Evolutionary conservation across 2,797 vertebrate species (phyloP).

Genomic region (Ceryle rudis): DNA sequence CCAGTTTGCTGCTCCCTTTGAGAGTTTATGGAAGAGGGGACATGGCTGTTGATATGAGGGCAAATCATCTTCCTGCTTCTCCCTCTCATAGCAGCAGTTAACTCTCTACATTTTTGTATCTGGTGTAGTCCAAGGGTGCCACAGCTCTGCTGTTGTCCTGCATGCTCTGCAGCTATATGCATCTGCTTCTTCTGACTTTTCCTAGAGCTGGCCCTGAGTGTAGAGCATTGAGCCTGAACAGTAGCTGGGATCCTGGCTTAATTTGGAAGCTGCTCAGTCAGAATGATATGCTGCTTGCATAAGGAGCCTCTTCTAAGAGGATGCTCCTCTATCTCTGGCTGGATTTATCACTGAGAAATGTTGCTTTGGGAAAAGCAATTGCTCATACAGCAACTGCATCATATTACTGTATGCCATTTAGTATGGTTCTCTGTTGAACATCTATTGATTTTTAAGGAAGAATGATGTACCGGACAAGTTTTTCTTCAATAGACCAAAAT

Average conservation of each 20-base stretch:
- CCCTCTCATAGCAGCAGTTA: background rate
- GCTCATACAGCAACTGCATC: slow-evolving; percentile 30
- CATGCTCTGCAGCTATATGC: background rate
- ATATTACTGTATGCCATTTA: slow-evolving; percentile 14
- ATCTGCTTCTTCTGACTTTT: background rate
- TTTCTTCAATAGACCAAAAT: slow-evolving; percentile 49
- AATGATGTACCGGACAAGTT: slow-evolving; percentile 19
- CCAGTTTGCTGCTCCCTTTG: background rate
- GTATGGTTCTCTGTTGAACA: slow-evolving; percentile 23
- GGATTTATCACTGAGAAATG: slow-evolving; percentile 26
- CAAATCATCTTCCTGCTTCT: background rate
- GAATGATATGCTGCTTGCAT: background rate
- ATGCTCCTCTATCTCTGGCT: background rate
- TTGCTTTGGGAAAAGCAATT: slow-evolving; percentile 41
- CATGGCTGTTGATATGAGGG: accelerated
- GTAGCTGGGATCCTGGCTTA: background rate
- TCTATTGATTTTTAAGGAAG: slow-evolving; percentile 58
- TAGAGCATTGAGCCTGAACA: background rate
- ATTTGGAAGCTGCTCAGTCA: slow-evolving; percentile 14
- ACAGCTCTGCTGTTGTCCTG: background rate
- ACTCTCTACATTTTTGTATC: background rate
- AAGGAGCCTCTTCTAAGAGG: background rate
- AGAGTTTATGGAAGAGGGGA: background rate
- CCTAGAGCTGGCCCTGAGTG: background rate
- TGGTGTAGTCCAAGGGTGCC: background rate